These are phyloP conservation scores for Hydrolagus affinis DNA, from an alignment of 2,113 vertebrate species.

Conservation along the genomic window DNA sequence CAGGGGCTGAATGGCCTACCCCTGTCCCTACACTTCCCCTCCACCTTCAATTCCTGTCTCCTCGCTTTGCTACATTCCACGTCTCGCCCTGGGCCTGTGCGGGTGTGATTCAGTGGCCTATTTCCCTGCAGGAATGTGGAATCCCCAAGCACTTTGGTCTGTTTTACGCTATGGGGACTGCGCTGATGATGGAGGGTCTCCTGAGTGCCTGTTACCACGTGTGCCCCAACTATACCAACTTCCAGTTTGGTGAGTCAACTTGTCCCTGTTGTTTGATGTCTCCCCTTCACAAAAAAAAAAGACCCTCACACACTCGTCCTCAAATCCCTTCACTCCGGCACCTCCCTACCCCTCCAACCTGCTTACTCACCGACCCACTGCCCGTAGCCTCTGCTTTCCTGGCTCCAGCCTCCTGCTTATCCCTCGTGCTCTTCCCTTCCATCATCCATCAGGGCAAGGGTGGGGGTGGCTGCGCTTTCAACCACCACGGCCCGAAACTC, in stretches of 20 bases:
- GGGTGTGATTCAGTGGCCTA: background rate
- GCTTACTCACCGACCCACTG: too few species aligned
- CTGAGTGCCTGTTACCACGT: conserved; percentile 96
- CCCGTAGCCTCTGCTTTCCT: too few species aligned
- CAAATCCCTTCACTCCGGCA: too few species aligned
- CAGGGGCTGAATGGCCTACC: too few species aligned
- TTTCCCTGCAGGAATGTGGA: conserved; percentile 70
- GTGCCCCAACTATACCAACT: conserved; percentile 97
- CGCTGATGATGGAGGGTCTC: conserved; percentile 96
- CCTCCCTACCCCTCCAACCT: too few species aligned
- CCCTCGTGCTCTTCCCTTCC: background rate
- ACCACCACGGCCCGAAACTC: too few species aligned
- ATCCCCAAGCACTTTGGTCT: conserved; percentile 95
- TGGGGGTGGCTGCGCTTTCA: background rate
- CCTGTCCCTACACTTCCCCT: background rate
- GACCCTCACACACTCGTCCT: background rate
- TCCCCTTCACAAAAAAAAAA: background rate
- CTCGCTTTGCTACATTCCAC: background rate
- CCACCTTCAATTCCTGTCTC: background rate
- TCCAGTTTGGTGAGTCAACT: conserved; percentile 78
- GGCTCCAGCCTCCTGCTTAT: too few species aligned
- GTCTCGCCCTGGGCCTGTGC: background rate
- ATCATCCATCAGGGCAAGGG: background rate
- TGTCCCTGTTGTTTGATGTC: background rate
- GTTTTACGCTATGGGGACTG: conserved; percentile 93